Percentiles rank a stretch among this genome's conserved stretches.
Conservation (phyloP, 2,113 vertebrate species). For the Corydoras sp. region DNA sequence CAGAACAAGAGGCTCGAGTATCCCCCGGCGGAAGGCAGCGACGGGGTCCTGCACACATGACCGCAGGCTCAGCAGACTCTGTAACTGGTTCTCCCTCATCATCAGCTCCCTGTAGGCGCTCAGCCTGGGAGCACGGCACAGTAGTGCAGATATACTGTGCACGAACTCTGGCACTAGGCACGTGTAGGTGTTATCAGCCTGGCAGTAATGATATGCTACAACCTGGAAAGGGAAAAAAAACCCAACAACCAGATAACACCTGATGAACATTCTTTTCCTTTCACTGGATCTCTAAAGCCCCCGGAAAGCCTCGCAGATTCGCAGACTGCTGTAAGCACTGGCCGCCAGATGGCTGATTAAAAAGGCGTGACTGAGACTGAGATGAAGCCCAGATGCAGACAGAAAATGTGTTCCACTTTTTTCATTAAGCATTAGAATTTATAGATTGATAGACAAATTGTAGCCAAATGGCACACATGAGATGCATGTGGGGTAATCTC, state of each 20-base stretch:
- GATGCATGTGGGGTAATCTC: conserved; percentile 5
- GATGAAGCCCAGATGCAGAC: conserved; percentile 40
- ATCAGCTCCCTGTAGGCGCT: conserved; percentile 81
- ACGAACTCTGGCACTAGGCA: conserved; percentile 96
- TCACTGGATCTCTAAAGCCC: conserved; percentile 8
- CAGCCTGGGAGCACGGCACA: conserved; percentile 81
- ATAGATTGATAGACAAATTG: neutral
- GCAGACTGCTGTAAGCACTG: conserved; percentile 7
- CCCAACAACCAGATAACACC: neutral
- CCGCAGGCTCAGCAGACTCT: conserved; percentile 86
- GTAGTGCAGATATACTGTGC: conserved; percentile 87
- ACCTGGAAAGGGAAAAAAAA: conserved; percentile 65
- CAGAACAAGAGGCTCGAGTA: conserved; percentile 79
- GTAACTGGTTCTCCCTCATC: conserved; percentile 79
- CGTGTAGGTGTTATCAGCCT: conserved; percentile 96
- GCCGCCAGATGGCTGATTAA: conserved; percentile 44
- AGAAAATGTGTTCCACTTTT: conserved; percentile 27
- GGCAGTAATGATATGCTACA: conserved; percentile 95
- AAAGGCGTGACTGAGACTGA: conserved; percentile 39
- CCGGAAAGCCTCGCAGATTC: conserved; percentile 17
- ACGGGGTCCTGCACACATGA: conserved; percentile 94
- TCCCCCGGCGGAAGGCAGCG: conserved; percentile 80
- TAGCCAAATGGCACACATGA: conserved; percentile 12
- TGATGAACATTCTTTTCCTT: neutral
- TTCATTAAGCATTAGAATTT: conserved; percentile 19